These are phyloP conservation scores for Thunnus albacares DNA, from an alignment of 2,797 vertebrate genomes.

Conservation along the genomic window DNA sequence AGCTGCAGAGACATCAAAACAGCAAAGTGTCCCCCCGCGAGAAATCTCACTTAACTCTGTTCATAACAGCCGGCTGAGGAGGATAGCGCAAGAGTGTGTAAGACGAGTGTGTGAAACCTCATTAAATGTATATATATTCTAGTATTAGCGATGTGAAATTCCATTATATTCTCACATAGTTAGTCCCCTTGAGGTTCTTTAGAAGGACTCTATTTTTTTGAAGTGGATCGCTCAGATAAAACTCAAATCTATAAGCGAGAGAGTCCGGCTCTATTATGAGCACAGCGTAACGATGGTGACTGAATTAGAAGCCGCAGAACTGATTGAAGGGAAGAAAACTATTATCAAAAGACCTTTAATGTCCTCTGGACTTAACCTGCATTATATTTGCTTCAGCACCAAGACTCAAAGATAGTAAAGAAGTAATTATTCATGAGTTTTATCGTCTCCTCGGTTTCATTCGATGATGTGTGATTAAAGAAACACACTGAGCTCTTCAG, in stretches of 20 bases:
- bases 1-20: conserved; percentile 33
- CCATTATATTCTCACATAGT: conserved; percentile 16
- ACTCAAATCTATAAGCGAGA: neutral
- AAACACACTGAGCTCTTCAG: neutral
- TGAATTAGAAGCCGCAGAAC: neutral
- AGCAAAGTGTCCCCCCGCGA: conserved; percentile 3
- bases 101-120: conserved; percentile 29
- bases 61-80: conserved; percentile 11
- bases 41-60: conserved; percentile 18
- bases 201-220: neutral
- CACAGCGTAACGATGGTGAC: neutral
- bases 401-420: neutral
- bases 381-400: neutral
- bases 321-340: neutral
- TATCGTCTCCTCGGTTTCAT: neutral
- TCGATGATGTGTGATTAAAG: neutral
- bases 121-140: conserved; percentile 38
- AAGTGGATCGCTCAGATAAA: conserved; percentile 27
- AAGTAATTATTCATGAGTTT: neutral
- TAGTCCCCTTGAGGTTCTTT: neutral
- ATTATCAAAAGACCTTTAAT: neutral
- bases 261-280: neutral
- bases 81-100: neutral
- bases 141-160: conserved; percentile 21
- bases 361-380: conserved; percentile 10